Conservation (phyloP, 2,797 vertebrate species). For the Neosilurus mollespiculum region DNA sequence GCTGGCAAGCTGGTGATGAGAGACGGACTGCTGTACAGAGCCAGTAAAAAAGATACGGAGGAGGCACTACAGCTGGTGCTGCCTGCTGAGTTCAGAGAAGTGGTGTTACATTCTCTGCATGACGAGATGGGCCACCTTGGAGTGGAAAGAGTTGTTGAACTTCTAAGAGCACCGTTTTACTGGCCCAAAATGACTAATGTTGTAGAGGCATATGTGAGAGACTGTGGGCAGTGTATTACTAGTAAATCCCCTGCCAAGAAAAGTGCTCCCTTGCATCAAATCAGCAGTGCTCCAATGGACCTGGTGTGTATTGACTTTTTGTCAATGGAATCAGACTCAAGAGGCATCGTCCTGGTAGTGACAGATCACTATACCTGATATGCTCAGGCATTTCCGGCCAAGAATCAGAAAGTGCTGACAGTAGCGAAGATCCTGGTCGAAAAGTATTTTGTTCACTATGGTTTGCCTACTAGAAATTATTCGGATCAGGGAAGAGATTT, state of each 20-base stretch:
- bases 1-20: not conserved
- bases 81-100: not conserved
- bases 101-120: not conserved
- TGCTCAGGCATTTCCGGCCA: not conserved
- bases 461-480: not conserved
- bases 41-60: not conserved
- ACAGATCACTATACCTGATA: conserved; percentile 3
- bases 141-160: not conserved
- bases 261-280: not conserved
- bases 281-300: conserved; percentile 14
- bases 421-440: not conserved
- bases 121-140: not conserved
- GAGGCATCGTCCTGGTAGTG: not conserved
- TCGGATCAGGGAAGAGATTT: not conserved
- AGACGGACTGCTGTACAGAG: not conserved
- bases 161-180: not conserved
- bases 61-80: not conserved
- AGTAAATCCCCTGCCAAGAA: not conserved
- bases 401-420: not conserved
- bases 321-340: not conserved
- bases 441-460: conserved; percentile 17
- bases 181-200: conserved; percentile 14
- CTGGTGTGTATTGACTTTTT: conserved; percentile 14
- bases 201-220: not conserved
- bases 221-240: not conserved